A percentile compares a stretch with the other conserved stretches of the same genome.
Evolutionary conservation across 2,888 invertebrate species (phyloP).

Genomic region (Imbricaverruca yamaguchii): DNA sequence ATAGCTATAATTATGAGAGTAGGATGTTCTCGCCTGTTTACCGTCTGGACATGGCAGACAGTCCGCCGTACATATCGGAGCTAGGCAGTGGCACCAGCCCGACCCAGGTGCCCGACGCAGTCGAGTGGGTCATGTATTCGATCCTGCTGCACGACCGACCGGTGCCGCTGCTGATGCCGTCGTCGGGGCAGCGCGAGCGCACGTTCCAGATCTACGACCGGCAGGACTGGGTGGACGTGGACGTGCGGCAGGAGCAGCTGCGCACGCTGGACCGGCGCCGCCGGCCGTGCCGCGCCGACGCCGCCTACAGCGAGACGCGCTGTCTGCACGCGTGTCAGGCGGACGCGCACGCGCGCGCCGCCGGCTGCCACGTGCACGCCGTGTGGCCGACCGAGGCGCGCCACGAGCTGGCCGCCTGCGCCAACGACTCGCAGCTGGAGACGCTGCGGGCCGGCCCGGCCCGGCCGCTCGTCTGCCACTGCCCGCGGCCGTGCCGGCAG

Average conservation of each 20-base stretch:
- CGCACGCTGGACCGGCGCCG: background rate
- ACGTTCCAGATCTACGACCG: background rate
- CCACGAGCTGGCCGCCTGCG: background rate
- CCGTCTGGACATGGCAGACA: no score
- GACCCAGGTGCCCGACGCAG: background rate
- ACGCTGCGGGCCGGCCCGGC: background rate
- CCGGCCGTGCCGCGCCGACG: background rate
- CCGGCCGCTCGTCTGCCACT: background rate
- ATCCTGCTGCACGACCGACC: conserved; percentile 36
- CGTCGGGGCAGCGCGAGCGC: conserved; percentile 17
- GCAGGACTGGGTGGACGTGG: conserved; percentile 13
- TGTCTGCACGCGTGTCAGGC: background rate
- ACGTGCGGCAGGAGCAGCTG: background rate
- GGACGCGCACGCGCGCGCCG: background rate
- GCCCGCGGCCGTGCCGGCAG: background rate
- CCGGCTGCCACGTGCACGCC: background rate
- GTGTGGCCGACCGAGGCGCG: background rate
- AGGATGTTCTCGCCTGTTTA: no score
- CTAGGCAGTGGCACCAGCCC: background rate
- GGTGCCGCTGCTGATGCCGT: conserved; percentile 37
- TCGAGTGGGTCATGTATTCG: background rate
- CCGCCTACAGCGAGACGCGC: background rate
- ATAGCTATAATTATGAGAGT: no score
- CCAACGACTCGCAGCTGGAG: background rate
- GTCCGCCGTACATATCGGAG: no score